These are phyloP conservation scores for Palythoa grandis DNA, from an alignment of 92 coral and sea anemone species.

Conservation along the genomic window DNA sequence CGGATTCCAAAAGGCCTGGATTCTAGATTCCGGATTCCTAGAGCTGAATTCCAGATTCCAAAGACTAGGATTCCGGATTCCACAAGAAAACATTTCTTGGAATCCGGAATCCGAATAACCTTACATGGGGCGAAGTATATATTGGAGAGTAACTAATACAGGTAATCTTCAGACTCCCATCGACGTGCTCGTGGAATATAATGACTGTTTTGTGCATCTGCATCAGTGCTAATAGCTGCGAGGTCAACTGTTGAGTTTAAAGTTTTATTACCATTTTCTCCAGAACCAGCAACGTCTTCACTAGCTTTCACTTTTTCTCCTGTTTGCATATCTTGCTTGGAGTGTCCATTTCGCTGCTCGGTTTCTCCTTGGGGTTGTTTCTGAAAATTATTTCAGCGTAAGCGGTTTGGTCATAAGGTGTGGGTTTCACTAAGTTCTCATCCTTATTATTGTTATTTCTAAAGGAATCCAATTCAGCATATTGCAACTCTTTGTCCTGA, in stretches of 20 bases:
- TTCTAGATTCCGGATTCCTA: no score
- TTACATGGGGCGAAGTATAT: no score
- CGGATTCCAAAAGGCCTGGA: no score
- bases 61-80: no score
- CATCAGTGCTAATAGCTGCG: not conserved
- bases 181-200: slow-evolving; percentile 26
- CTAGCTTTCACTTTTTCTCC: not conserved
- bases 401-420: slow-evolving; percentile 6
- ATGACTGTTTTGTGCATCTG: not conserved
- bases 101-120: no score
- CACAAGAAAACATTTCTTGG: no score
- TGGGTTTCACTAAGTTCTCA: slow-evolving; percentile 26
- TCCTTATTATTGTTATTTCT: not conserved
- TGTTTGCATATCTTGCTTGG: slow-evolving; percentile 8
- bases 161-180: not conserved
- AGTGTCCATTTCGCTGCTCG: not conserved
- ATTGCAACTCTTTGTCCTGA: slow-evolving; percentile 34
- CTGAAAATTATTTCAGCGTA: slow-evolving; percentile 42
- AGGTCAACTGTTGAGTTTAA: not conserved
- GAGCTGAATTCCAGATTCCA: no score
- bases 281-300: not conserved
- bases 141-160: slow-evolving; percentile 2
- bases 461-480: slow-evolving; percentile 31
- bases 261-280: not conserved
- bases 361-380: not conserved